Evolutionary conservation across 2,797 vertebrate genomes (phyloP).

Genomic region (Sebastes hopkinsi): DNA sequence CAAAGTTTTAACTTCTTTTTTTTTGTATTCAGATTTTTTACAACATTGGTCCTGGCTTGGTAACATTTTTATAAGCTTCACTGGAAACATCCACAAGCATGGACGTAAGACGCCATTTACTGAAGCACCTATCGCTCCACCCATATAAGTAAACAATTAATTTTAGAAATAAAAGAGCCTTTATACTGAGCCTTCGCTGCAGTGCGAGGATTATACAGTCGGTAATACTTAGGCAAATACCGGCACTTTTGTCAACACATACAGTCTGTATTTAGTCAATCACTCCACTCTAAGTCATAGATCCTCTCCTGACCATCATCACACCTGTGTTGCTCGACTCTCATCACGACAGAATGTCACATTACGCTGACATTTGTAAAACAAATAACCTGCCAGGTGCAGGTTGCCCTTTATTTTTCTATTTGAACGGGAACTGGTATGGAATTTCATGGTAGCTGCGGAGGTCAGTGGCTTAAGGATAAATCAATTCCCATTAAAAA

Average conservation of each 20-base stretch:
- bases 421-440: neutral
- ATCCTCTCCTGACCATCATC: conserved; percentile 12
- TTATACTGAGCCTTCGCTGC: conserved; percentile 45
- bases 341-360: conserved; percentile 37
- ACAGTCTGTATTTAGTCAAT: conserved; percentile 39
- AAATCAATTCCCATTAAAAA: conserved; percentile 18
- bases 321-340: conserved; percentile 43
- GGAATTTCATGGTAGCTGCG: conserved; percentile 27
- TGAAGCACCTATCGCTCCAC: conserved; percentile 56
- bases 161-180: conserved; percentile 65
- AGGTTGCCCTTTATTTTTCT: conserved; percentile 27
- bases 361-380: conserved; percentile 61
- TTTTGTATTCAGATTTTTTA: conserved; percentile 48
- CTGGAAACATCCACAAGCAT: conserved; percentile 73
- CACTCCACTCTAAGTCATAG: conserved; percentile 16
- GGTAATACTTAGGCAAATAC: conserved; percentile 44
- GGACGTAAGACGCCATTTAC: conserved; percentile 60
- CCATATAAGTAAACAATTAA: conserved; percentile 76
- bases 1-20: conserved; percentile 34
- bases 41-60: conserved; percentile 38
- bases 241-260: conserved; percentile 41
- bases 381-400: conserved; percentile 54
- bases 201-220: conserved; percentile 29
- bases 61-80: conserved; percentile 64
- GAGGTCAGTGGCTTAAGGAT: conserved; percentile 36